Percentiles rank a stretch among this genome's conserved stretches.
Conservation (phyloP, 2,797 vertebrate species). For the Pseudocheirus occidentalis region DNA sequence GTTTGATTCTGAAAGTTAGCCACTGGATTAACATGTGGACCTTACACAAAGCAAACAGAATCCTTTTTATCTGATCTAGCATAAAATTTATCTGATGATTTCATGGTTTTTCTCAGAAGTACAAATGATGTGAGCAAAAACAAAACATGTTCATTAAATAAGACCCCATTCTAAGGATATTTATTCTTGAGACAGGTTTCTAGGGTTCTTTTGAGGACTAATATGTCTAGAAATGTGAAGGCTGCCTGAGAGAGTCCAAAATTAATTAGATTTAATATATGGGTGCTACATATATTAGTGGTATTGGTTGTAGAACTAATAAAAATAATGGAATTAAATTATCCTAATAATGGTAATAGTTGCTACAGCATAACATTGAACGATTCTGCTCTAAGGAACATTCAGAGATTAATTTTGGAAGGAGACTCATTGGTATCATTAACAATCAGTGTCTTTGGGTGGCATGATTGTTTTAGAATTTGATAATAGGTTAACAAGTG, state of each 20-base stretch:
- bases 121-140: constrained; percentile 48
- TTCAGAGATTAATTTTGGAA: neutral
- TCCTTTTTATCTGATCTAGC: constrained; percentile 38
- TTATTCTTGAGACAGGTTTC: neutral
- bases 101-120: constrained; percentile 49
- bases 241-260: neutral
- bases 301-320: constrained; percentile 8
- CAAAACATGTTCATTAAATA: constrained; percentile 39
- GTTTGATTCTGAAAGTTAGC: constrained; percentile 46
- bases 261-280: constrained; percentile 1
- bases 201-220: neutral
- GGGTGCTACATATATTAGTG: neutral
- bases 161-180: constrained; percentile 32
- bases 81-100: constrained; percentile 34
- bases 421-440: neutral
- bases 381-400: neutral
- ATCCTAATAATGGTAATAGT: neutral
- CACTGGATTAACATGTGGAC: constrained; percentile 16
- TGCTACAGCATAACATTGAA: neutral
- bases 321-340: constrained; percentile 19
- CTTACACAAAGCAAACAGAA: constrained; percentile 42
- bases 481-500: neutral
- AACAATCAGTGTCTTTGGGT: neutral
- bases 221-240: neutral
- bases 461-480: neutral